A percentile compares a stretch with the other conserved stretches of the same genome.
These are phyloP conservation scores for Bombyx mandarina DNA, from an alignment of 1,140 invertebrate species.

Conservation along the genomic window DNA sequence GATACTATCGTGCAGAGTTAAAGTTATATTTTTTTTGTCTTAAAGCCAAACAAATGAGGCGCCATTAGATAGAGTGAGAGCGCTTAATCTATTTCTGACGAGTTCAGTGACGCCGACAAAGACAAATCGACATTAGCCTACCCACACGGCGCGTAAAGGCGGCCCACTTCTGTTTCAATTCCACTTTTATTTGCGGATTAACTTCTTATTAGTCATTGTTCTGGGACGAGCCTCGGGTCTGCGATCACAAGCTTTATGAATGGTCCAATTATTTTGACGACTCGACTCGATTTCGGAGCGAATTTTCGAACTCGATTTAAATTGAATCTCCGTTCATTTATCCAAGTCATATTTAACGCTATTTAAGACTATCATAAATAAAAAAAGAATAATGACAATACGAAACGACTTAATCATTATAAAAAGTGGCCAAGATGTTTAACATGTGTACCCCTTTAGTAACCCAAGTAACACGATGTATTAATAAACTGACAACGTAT, in stretches of 20 bases:
- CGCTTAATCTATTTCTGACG: slow-evolving; percentile 71
- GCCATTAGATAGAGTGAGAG: slow-evolving; percentile 70
- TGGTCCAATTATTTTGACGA: slow-evolving; percentile 65
- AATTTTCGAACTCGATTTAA: slow-evolving; percentile 21
- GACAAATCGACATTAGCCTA: slow-evolving; percentile 70
- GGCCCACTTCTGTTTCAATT: slow-evolving; percentile 68
- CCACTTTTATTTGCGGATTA: slow-evolving; percentile 71
- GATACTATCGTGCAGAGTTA: slow-evolving; percentile 61
- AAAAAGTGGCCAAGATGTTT: slow-evolving; percentile 20
- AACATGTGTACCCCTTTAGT: slow-evolving; percentile 32
- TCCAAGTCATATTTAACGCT: slow-evolving; percentile 6
- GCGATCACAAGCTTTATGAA: slow-evolving; percentile 68
- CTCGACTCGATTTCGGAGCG: slow-evolving; percentile 29
- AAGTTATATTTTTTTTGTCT: slow-evolving; percentile 65
- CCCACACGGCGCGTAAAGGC: slow-evolving; percentile 64
- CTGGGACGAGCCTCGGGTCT: slow-evolving; percentile 39
- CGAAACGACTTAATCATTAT: slow-evolving; percentile 18
- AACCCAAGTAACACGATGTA: slow-evolving; percentile 27
- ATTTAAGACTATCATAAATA: slow-evolving; percentile 5
- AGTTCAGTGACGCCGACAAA: slow-evolving; percentile 70
- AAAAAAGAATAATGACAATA: slow-evolving; percentile 7
- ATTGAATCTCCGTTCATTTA: slow-evolving; percentile 3
- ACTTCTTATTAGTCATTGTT: slow-evolving; percentile 70
- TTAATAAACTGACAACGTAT: slow-evolving; percentile 53
- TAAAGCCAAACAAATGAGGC: slow-evolving; percentile 70